Evolutionary conservation across 2,888 invertebrate species (phyloP).

Genomic region (Conchocele bisecta): DNA sequence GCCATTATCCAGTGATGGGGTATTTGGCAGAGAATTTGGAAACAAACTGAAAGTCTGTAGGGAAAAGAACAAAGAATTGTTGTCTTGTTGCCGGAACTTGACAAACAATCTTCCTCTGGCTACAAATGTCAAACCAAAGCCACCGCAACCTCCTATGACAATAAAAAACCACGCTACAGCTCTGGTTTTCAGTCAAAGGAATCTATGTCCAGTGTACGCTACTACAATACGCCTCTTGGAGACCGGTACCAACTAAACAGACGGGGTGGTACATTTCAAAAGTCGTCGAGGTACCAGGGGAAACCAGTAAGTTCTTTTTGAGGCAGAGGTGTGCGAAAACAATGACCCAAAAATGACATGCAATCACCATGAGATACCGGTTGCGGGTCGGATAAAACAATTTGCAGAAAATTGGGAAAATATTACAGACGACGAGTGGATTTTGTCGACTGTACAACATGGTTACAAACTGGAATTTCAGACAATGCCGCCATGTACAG

Average conservation of each 20-base stretch:
- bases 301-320: constrained; percentile 6
- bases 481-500: not conserved
- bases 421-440: constrained; percentile 16
- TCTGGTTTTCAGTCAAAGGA: too few relatives aligned
- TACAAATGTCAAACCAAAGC: too few relatives aligned
- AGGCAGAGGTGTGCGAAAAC: not conserved
- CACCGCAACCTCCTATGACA: too few relatives aligned
- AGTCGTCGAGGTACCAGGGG: not conserved
- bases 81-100: too few relatives aligned
- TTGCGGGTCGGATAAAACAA: constrained; percentile 25
- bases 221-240: too few relatives aligned
- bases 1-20: constrained; percentile 33
- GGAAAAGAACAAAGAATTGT: constrained; percentile 37
- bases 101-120: not conserved
- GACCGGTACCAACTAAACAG: too few relatives aligned
- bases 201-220: too few relatives aligned
- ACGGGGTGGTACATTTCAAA: too few relatives aligned
- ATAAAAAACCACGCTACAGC: too few relatives aligned
- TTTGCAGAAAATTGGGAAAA: constrained; percentile 13
- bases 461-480: constrained; percentile 10
- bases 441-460: constrained; percentile 1
- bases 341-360: not conserved
- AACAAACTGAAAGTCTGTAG: constrained; percentile 32
- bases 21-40: constrained; percentile 33
- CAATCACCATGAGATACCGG: constrained; percentile 37